A percentile compares a stretch with the other conserved stretches of the same genome.
Evolutionary conservation across 2,113 vertebrate species (phyloP).

Genomic region (Camelus dromedarius): DNA sequence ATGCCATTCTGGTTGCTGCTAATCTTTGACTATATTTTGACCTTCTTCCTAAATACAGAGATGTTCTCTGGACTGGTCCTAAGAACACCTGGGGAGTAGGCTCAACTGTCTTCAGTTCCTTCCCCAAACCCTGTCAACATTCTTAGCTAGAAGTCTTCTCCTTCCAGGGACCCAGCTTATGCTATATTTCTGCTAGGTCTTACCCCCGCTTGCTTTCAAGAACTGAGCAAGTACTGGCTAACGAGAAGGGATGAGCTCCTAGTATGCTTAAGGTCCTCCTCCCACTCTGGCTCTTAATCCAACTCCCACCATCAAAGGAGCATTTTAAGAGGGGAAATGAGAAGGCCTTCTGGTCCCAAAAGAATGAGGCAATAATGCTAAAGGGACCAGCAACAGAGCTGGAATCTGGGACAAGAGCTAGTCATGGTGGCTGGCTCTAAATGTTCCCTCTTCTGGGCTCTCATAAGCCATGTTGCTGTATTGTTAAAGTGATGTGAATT

Average conservation of each 20-base stretch:
- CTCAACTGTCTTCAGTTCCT: background rate
- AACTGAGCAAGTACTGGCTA: slow-evolving; percentile 1
- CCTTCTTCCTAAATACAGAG: background rate
- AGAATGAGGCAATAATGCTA: background rate
- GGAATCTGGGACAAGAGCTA: background rate
- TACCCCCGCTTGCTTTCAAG: background rate
- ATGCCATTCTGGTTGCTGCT: background rate
- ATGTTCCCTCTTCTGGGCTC: background rate
- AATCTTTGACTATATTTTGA: background rate
- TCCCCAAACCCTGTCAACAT: background rate
- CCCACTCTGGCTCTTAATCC: background rate
- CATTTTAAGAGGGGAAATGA: background rate
- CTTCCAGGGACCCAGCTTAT: background rate
- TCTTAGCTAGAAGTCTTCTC: background rate
- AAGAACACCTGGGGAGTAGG: background rate
- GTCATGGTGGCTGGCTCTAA: background rate
- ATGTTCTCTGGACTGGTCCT: background rate
- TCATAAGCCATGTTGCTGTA: background rate
- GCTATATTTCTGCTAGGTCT: background rate
- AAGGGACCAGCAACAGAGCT: background rate
- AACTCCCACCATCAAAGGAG: background rate
- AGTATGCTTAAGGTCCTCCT: background rate
- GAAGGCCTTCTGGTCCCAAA: background rate
- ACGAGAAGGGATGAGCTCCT: background rate
- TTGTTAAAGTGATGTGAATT: background rate